Evolutionary conservation across 2,113 vertebrate genomes (phyloP).

Genomic region (Panthera tigris): DNA sequence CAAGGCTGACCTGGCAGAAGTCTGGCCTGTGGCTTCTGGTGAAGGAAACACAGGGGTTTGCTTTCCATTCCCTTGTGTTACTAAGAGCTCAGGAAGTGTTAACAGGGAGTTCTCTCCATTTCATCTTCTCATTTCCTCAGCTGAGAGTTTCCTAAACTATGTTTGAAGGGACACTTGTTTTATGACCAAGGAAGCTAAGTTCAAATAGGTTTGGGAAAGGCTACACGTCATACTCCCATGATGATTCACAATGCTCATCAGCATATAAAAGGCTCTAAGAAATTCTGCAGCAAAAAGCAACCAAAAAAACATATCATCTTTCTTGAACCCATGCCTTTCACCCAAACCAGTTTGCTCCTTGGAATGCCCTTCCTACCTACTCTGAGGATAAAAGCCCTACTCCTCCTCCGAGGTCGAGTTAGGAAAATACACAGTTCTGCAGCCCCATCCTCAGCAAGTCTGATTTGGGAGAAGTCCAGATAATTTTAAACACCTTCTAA

Average conservation of each 20-base stretch:
- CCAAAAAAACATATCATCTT: background rate
- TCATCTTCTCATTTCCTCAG: background rate
- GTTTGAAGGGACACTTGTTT: background rate
- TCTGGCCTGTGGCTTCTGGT: background rate
- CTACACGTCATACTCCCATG: background rate
- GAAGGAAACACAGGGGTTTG: background rate
- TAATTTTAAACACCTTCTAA: constrained; percentile 15
- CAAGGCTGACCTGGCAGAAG: background rate
- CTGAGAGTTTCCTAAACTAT: background rate
- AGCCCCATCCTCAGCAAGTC: background rate
- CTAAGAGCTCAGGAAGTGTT: background rate
- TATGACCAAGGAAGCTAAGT: background rate
- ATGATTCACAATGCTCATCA: background rate
- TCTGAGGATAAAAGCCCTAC: background rate
- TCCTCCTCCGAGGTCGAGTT: background rate
- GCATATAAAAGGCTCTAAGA: background rate
- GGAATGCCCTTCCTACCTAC: background rate
- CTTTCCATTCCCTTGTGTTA: background rate
- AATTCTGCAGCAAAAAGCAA: background rate
- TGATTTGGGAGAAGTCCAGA: background rate
- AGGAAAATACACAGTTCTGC: background rate
- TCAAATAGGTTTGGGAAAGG: background rate
- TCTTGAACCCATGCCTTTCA: background rate
- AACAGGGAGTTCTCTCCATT: background rate
- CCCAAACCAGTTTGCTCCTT: background rate